phyloP scores from a whole-genome alignment of 1,140 invertebrate genomes.

The Campoletis sonorensis region DNA sequence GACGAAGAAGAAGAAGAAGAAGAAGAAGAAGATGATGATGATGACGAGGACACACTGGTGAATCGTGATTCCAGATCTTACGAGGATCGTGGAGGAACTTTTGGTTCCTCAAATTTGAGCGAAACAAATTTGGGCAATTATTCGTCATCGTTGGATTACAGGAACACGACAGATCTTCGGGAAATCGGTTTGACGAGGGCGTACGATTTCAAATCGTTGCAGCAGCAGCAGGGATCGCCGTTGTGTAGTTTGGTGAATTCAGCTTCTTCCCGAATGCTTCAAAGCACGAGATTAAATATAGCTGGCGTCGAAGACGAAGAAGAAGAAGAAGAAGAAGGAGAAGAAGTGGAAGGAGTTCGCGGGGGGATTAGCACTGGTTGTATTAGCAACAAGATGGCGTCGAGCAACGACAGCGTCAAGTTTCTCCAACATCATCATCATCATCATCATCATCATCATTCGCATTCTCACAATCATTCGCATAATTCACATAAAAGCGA shows the following conservation, averaged over 20 bases:
- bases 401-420: constrained; percentile 39
- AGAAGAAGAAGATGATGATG: constrained; percentile 64
- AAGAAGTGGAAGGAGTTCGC: neutral
- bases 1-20: constrained; percentile 67
- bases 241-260: constrained; percentile 52
- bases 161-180: constrained; percentile 73
- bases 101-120: constrained; percentile 56
- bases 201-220: constrained; percentile 68
- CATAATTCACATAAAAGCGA: constrained; percentile 58
- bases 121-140: constrained; percentile 61
- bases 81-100: constrained; percentile 63
- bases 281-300: constrained; percentile 71
- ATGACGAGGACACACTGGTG: constrained; percentile 52
- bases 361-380: constrained; percentile 13
- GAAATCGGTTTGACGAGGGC: constrained; percentile 73
- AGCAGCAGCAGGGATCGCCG: constrained; percentile 60
- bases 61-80: constrained; percentile 47
- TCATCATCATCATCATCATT: constrained; percentile 51
- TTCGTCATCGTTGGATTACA: constrained; percentile 69
- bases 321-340: neutral
- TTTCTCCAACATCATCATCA: constrained; percentile 44
- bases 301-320: constrained; percentile 56
- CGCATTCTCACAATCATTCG: constrained; percentile 42
- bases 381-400: constrained; percentile 52
- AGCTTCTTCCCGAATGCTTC: constrained; percentile 61